Evolutionary conservation across 2,888 invertebrate genomes (phyloP).

Genomic region (Amphipyra tragopoginis): DNA sequence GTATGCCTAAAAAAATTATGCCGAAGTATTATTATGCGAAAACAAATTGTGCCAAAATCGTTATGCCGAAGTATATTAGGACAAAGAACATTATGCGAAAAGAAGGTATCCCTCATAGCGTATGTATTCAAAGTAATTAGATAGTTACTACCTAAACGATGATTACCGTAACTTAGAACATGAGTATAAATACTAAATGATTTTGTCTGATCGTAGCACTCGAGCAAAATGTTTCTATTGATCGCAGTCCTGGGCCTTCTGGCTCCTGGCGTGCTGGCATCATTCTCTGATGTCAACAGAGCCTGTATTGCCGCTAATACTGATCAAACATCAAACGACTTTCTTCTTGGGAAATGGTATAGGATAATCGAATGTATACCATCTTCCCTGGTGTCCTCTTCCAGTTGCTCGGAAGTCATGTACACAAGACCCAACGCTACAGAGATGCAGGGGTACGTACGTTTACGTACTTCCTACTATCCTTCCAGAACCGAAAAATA

Average conservation of each 20-base stretch:
- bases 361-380: not conserved
- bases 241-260: not conserved
- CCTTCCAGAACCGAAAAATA: not conserved
- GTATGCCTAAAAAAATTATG: too few species aligned
- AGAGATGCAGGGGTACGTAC: not conserved
- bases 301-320: not conserved
- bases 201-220: not conserved
- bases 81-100: too few species aligned
- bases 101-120: too few species aligned
- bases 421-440: not conserved
- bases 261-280: not conserved
- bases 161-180: not conserved
- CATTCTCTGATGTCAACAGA: not conserved
- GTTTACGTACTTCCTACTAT: not conserved
- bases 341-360: slow-evolving; percentile 1
- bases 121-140: not conserved
- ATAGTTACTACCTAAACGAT: not conserved
- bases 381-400: not conserved
- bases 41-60: too few species aligned
- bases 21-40: too few species aligned
- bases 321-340: not conserved
- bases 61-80: too few species aligned
- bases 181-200: not conserved
- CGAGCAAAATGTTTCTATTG: not conserved
- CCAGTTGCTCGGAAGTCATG: not conserved